These are phyloP conservation scores for Daboia siamensis DNA, from an alignment of 2,113 vertebrate species.

Conservation along the genomic window DNA sequence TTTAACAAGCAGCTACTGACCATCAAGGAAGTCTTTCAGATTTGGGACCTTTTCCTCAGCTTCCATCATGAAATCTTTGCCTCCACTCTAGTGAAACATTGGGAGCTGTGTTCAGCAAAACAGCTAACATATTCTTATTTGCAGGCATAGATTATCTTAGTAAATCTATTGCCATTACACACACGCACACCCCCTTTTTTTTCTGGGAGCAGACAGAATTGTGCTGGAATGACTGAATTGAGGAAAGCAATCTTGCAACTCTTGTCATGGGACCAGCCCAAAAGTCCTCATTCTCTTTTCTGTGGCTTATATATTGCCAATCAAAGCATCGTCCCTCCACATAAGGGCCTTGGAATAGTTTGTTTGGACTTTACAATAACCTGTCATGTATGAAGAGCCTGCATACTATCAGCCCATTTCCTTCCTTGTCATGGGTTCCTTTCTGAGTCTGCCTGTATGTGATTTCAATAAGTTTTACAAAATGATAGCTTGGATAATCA, in stretches of 20 bases:
- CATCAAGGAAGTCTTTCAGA: neutral
- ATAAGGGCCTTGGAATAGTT: neutral
- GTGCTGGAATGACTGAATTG: neutral
- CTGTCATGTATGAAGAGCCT: neutral
- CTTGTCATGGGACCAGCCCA: neutral
- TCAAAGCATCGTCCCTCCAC: neutral
- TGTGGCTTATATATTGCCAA: neutral
- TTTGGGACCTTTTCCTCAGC: neutral
- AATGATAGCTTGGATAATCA: neutral
- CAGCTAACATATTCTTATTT: neutral
- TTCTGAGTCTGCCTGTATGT: neutral
- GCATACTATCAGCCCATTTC: neutral
- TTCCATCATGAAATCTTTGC: neutral
- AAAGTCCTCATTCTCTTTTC: neutral
- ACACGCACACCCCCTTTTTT: neutral
- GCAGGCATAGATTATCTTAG: neutral
- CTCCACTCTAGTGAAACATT: neutral
- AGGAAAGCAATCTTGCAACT: neutral
- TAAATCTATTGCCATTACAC: neutral
- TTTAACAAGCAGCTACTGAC: neutral
- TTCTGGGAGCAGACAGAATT: neutral
- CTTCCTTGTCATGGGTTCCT: neutral
- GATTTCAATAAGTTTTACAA: neutral
- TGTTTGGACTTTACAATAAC: neutral
- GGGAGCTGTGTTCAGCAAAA: neutral